Base-by-base conservation (phyloP, 2,888 invertebrate genomes). In the Autographa pulchrina region DNA sequence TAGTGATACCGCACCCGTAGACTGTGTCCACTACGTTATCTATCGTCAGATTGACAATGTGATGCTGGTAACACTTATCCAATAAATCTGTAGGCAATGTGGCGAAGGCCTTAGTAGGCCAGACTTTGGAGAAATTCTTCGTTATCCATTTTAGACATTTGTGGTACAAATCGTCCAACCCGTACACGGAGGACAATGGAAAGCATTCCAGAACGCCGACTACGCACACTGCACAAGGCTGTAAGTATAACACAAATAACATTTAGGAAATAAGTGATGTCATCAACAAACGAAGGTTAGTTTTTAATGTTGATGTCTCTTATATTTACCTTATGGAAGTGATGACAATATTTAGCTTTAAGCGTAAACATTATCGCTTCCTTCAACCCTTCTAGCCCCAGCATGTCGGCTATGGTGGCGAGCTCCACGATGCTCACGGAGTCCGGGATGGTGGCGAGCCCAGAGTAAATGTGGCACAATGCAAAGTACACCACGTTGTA, bases 381-480 rank as follows among this genome's bases (percentile, higher is more conserved):
- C 89, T 98, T 99, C 6, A 99, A 96, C 0, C 99, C 99, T 91
- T 99, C 99, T 31, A 99, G 92, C 9, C 98, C 98, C 66, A 99
- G 94, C 97, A 99, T 98, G 92, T 99, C 99, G 0, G 99, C 98
- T 68, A 99, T 92, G 0, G 98, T 98, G 0, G 99, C 98, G 78
- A 99, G 92, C 91, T 99, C 99, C 72, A 98, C 97, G 62, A 99
- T 97, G 90, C 98, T 98, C 78, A 99, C 97, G 2, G 97, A 97
- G 84, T 98, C 98, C 0, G 99, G 98, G 68, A 99, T 98, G 84
- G 98, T 97, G 52, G 98, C 98, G 38, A 98, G 97, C 3, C 99
- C 99, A 73, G 99, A 99, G 89, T 99, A 99, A 80, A 99, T 98
- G 91, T 99, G 99, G 85, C 98, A 98, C 73, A 99, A 93, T 0